These are phyloP conservation scores for Crotalus horridus DNA, from an alignment of 2,113 vertebrate genomes.

Conservation along the genomic window DNA sequence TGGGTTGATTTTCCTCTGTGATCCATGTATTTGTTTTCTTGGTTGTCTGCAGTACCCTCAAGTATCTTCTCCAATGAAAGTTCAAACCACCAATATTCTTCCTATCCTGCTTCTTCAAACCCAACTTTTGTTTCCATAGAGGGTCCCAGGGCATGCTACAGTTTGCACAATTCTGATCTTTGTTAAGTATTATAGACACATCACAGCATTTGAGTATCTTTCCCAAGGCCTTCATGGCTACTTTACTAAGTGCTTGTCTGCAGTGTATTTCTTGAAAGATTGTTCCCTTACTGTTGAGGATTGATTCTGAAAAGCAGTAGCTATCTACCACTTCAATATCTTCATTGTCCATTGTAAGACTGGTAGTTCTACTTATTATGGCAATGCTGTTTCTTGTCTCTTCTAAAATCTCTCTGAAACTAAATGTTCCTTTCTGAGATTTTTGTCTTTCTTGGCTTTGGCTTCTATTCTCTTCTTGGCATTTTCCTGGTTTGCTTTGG, in stretches of 20 bases:
- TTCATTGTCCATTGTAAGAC: not conserved
- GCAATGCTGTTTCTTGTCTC: not conserved
- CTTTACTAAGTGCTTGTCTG: not conserved
- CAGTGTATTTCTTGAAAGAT: not conserved
- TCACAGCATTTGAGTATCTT: not conserved
- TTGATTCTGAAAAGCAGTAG: not conserved
- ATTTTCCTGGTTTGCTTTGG: not conserved
- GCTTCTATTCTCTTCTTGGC: not conserved
- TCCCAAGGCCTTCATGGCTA: not conserved
- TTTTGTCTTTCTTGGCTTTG: not conserved
- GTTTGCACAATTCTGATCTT: not conserved
- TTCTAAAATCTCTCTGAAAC: not conserved
- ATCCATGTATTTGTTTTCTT: not conserved
- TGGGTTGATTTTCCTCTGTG: not conserved
- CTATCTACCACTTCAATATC: not conserved
- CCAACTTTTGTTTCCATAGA: not conserved
- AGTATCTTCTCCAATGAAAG: not conserved
- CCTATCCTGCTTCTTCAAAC: not conserved
- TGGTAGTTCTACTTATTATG: not conserved
- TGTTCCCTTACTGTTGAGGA: not conserved
- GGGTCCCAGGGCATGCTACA: not conserved
- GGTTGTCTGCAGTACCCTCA: not conserved
- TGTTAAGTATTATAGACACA: not conserved
- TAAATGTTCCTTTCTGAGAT: not conserved
- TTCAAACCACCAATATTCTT: not conserved